A percentile compares a stretch with the other conserved stretches of the same genome.
Conservation (phyloP, 1,140 invertebrate genomes). For the Branchinecta lindahli region DNA sequence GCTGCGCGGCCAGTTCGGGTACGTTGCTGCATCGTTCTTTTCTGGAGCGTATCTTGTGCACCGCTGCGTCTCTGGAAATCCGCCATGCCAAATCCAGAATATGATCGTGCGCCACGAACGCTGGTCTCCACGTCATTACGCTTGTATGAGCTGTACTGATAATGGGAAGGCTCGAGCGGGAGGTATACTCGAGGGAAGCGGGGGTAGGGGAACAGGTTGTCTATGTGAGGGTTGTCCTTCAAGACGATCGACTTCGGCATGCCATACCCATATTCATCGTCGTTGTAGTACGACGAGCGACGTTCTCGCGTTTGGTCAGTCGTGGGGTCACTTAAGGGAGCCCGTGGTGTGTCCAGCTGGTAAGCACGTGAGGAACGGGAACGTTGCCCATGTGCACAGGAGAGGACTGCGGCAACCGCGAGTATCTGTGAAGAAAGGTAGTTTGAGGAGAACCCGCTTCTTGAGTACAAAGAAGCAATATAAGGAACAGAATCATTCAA, state of each 20-base stretch:
- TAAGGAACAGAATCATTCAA: no score
- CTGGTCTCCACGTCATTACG: not conserved
- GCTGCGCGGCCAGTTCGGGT: no score
- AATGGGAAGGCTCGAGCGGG: not conserved
- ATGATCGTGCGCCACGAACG: not conserved
- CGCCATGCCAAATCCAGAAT: not conserved
- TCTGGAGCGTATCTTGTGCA: no score
- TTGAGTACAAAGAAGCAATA: no score
- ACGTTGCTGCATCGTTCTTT: no score
- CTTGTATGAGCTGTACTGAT: not conserved
- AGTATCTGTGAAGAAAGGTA: no score
- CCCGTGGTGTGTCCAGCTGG: not conserved
- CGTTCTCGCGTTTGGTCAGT: not conserved
- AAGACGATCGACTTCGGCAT: constrained; percentile 11
- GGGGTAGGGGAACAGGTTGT: constrained; percentile 10
- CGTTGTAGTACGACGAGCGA: not conserved
- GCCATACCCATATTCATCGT: not conserved
- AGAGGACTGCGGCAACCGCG: no score
- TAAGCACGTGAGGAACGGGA: not conserved
- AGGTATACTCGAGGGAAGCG: constrained; percentile 1
- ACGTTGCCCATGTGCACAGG: no score
- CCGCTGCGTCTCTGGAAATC: not conserved
- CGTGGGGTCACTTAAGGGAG: no score
- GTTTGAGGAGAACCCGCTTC: no score
- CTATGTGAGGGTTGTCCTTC: constrained; percentile 10